A percentile compares a stretch with the other conserved stretches of the same genome.
phyloP scores from a whole-genome alignment of 2,888 invertebrate species.

The Tetragonisca angustula region DNA sequence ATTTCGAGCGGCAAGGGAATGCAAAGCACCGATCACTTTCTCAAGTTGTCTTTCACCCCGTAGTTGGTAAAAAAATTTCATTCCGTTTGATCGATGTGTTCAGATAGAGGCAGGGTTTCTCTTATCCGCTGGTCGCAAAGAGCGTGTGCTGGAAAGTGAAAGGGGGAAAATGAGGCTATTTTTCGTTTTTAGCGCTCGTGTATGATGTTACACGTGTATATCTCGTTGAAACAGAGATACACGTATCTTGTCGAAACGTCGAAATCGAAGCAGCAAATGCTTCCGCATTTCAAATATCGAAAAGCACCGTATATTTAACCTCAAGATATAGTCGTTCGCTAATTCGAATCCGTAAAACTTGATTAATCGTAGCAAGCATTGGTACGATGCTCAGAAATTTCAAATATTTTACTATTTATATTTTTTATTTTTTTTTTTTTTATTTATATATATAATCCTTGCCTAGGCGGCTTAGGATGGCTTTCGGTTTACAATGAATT shows the following conservation, averaged over 20 bases:
- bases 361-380: not conserved
- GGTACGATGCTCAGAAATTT: not conserved
- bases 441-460: no score
- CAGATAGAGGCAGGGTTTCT: constrained; percentile 43
- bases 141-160: constrained; percentile 53
- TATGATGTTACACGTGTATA: not conserved
- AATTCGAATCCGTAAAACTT: no score
- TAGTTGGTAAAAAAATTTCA: not conserved
- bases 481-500: no score
- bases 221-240: constrained; percentile 33
- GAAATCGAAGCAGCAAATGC: not conserved
- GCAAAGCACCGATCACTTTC: constrained; percentile 4
- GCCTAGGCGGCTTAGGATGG: no score
- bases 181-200: constrained; percentile 25
- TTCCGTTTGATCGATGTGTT: constrained; percentile 13
- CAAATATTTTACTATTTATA: not conserved
- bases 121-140: constrained; percentile 36
- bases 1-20: constrained; percentile 1
- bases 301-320: not conserved
- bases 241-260: constrained; percentile 12
- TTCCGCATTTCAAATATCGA: not conserved
- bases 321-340: no score
- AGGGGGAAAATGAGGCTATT: constrained; percentile 51
- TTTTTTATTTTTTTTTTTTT: no score
- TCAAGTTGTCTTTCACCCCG: constrained; percentile 31